phyloP scores from a whole-genome alignment of 1,140 invertebrate genomes.

The Ridgeia piscesae region DNA sequence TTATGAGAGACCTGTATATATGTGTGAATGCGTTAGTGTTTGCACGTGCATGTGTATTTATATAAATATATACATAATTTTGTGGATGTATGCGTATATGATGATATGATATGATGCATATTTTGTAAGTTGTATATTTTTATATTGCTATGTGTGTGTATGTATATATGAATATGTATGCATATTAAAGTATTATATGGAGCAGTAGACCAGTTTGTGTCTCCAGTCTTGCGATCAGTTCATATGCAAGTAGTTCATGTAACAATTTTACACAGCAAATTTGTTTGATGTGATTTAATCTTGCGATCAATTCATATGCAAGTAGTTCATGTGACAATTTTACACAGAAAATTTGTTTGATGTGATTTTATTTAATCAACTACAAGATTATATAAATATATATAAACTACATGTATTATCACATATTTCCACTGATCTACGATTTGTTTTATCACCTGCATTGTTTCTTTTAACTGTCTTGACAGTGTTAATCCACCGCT shows the following conservation, averaged over 20 bases:
- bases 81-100: neutral
- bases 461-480: neutral
- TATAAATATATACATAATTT: conserved; percentile 7
- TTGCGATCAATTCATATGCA: neutral
- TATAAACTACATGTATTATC: neutral
- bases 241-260: neutral
- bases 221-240: neutral
- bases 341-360: neutral
- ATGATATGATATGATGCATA: neutral
- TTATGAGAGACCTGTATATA: neutral
- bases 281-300: neutral
- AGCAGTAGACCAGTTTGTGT: neutral
- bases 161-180: neutral
- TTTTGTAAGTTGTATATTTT: conserved; percentile 7
- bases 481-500: neutral
- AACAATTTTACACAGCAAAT: neutral
- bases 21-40: neutral
- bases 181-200: conserved; percentile 6
- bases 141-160: neutral
- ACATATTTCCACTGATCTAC: neutral
- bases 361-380: neutral
- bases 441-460: neutral
- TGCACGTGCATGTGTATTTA: neutral
- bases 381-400: neutral
- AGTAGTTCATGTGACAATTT: neutral